A percentile compares a stretch with the other conserved stretches of the same genome.
phyloP scores from a whole-genome alignment of 2,797 vertebrate species.

The Sparus aurata region DNA sequence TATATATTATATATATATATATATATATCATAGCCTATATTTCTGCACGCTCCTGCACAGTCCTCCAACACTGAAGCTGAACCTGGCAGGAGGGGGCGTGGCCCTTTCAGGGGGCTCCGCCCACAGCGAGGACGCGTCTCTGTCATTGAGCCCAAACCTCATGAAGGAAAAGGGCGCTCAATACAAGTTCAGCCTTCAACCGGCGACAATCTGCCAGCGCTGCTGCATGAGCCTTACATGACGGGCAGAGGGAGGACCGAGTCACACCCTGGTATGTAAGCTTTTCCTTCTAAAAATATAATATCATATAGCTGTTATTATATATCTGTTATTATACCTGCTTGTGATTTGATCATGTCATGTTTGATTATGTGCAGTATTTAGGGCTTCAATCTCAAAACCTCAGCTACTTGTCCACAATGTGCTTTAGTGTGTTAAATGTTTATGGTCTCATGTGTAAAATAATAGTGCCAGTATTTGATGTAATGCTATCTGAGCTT shows the following conservation, averaged over 20 bases:
- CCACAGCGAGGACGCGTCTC: slow-evolving; percentile 69
- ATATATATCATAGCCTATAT: too few species aligned
- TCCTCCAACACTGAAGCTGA: not conserved
- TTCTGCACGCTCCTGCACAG: not conserved
- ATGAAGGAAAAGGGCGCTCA: slow-evolving; percentile 76
- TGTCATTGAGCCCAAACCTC: slow-evolving; percentile 63
- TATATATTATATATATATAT: not conserved
- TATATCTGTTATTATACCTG: not conserved
- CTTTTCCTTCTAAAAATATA: not conserved
- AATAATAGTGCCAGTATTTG: slow-evolving; percentile 3
- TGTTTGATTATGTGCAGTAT: not conserved
- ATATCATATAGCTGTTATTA: not conserved
- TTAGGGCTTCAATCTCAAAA: not conserved
- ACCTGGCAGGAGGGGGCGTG: slow-evolving; percentile 54
- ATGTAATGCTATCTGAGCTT: not conserved
- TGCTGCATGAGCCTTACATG: slow-evolving; percentile 16
- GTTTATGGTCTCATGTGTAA: accelerated
- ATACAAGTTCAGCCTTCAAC: slow-evolving; percentile 59
- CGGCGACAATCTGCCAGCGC: slow-evolving; percentile 35
- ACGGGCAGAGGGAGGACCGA: not conserved
- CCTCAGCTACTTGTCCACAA: not conserved
- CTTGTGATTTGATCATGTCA: not conserved
- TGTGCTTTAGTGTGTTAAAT: not conserved
- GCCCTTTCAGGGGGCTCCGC: slow-evolving; percentile 53
- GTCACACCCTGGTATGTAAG: slow-evolving; percentile 46